phyloP scores from a whole-genome alignment of 2,888 invertebrate species.

The Amblyjoppa proteus region DNA sequence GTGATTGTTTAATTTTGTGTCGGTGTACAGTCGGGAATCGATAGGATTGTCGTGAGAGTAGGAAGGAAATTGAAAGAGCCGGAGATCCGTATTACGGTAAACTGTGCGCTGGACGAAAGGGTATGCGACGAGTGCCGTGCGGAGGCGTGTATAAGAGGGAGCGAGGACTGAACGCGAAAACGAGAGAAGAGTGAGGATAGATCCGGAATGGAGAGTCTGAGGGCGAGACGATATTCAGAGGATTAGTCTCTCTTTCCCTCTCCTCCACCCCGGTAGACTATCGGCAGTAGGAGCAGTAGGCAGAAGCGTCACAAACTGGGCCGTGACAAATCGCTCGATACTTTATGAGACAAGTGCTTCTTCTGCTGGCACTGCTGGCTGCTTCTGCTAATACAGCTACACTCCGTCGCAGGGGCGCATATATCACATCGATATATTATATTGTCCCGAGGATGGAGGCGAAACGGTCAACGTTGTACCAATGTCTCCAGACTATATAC shows the following conservation, averaged over 20 bases:
- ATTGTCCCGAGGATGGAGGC: conserved; percentile 50
- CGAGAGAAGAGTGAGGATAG: conserved; percentile 56
- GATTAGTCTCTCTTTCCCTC: conserved; percentile 79
- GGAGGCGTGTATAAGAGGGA: conserved; percentile 15
- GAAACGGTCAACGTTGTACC: conserved; percentile 50
- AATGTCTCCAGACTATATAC: conserved; percentile 38
- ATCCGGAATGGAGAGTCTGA: conserved; percentile 52
- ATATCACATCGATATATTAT: conserved; percentile 82
- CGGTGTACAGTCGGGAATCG: neutral
- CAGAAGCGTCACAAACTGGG: conserved; percentile 81
- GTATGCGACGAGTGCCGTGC: neutral
- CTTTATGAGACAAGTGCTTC: conserved; percentile 83
- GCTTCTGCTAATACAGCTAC: conserved; percentile 62
- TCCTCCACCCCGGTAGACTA: neutral
- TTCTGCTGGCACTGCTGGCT: conserved; percentile 68
- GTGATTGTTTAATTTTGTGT: conserved; percentile 1
- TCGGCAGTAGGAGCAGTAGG: conserved; percentile 50
- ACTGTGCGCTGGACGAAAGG: neutral
- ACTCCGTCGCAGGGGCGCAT: conserved; percentile 74
- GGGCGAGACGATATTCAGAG: conserved; percentile 80
- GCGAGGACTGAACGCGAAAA: conserved; percentile 62
- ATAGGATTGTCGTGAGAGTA: conserved; percentile 25
- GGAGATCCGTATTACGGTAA: conserved; percentile 10
- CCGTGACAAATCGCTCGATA: conserved; percentile 83
- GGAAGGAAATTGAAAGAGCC: conserved; percentile 25